Base-by-base conservation (phyloP, 2,113 vertebrate species). In the Varanus salvator region DNA sequence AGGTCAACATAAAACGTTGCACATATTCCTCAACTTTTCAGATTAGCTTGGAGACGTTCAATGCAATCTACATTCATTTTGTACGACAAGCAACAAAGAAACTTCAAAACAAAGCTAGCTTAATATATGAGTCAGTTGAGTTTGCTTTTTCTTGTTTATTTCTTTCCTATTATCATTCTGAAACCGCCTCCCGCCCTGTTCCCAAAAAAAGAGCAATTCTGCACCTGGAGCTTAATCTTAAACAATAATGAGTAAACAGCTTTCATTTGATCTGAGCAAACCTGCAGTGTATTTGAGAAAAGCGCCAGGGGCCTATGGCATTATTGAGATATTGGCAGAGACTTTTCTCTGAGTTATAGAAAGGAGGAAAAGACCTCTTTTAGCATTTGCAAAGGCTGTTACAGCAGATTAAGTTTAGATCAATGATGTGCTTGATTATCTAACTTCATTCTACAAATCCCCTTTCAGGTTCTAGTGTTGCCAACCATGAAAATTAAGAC, bases 361-460 rank as follows among this genome's bases (percentile, higher is more conserved):
- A 91, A 81, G 82, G 60, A 89, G 72, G 19, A 75, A 31, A 2
- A 5, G 52, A 91, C 86, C 95, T 95, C 95, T 94, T 90, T 92
- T 95, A 96, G 94, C 93, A 94, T 93, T 95, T 94, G 92, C 96
- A 95, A 95, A 96, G 92, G 94, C 93, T 93, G 94, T 93, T 87
- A 90, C 89, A 94, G 89, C 94, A 86, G 52, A 94, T 96, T 94
- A 95, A 96, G 95, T 96, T 97, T 93, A 96, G 96, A 97, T 97
- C 97, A 97, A 97, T 97, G 96, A 96, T 93, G 93, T 95, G 95
- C 95, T 94, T 97, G 96, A 97, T 97, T 97, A 96, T 95, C 95
- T 93, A 94, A 71, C 93, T 96, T 95, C 92, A 93, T 93, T 94
- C 93, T 92, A 78, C 0, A 0, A 92, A 94, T 86, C 87, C 93